Conservation (phyloP, 2,113 vertebrate species). For the Apeltes quadracus region DNA sequence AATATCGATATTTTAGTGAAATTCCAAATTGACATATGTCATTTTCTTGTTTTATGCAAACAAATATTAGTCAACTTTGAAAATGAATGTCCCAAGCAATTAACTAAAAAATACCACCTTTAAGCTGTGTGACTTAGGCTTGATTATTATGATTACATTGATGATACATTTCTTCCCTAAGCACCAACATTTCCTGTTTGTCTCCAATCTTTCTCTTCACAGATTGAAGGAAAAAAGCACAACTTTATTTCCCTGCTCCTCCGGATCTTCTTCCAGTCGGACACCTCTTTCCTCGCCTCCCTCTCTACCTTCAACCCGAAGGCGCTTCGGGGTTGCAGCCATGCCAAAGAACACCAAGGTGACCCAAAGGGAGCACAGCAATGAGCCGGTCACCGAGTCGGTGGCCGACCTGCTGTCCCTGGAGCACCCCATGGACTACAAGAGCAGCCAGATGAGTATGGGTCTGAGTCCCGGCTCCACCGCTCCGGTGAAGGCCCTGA, state of each 20-base stretch:
- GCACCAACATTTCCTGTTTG: not conserved
- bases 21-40: not conserved
- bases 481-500: constrained; percentile 83
- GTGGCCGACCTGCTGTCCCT: constrained; percentile 96
- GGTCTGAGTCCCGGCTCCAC: constrained; percentile 80
- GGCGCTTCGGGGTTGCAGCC: constrained; percentile 24
- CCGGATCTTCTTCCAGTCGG: constrained; percentile 11
- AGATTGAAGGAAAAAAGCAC: constrained; percentile 54
- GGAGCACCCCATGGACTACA: constrained; percentile 96
- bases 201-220: constrained; percentile 35
- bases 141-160: not conserved
- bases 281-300: not conserved
- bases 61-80: not conserved
- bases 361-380: constrained; percentile 94
- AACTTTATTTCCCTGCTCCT: constrained; percentile 8
- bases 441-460: constrained; percentile 91
- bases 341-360: constrained; percentile 99
- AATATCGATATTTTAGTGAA: not conserved
- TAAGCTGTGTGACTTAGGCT: not conserved
- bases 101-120: not conserved
- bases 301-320: constrained; percentile 28
- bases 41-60: not conserved
- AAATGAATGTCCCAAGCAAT: not conserved
- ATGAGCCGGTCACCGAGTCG: constrained; percentile 95
- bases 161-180: not conserved